Percentiles rank a stretch among this genome's conserved stretches.
phyloP scores from a whole-genome alignment of 2,888 invertebrate species.

The Meghimatium bilineatum region DNA sequence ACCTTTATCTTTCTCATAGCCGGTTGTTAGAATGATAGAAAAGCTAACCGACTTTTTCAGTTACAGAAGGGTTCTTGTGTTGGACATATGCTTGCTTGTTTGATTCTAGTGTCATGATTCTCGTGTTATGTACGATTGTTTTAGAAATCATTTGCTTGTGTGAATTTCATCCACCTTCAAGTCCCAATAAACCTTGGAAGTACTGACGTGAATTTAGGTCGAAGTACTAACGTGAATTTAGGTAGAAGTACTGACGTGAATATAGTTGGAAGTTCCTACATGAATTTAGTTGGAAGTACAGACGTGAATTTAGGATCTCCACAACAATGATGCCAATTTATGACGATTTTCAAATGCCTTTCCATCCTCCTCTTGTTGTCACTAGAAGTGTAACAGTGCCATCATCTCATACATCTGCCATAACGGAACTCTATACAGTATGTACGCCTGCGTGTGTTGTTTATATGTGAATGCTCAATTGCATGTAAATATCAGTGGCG shows the following conservation, averaged over 20 bases:
- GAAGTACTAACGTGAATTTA: not conserved
- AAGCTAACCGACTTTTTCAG: not conserved
- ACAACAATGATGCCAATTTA: constrained; percentile 11
- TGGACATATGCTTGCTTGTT: not conserved
- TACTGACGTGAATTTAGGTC: too few species aligned
- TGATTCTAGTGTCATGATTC: too few species aligned
- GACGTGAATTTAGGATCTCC: not conserved
- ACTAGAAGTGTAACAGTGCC: not conserved
- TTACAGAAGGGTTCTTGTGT: not conserved
- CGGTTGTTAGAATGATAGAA: not conserved
- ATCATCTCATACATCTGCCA: not conserved
- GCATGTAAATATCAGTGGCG: not conserved
- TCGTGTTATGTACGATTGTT: too few species aligned
- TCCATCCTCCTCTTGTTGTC: not conserved
- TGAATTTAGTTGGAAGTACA: not conserved
- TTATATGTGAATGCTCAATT: not conserved
- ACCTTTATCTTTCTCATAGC: not conserved
- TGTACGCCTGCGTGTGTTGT: not conserved
- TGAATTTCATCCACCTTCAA: too few species aligned
- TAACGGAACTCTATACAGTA: not conserved
- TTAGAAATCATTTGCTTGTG: too few species aligned
- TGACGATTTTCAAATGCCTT: not conserved
- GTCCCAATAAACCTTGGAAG: too few species aligned
- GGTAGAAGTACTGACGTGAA: not conserved
- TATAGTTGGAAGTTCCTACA: not conserved